Percentiles rank a stretch among this genome's conserved stretches.
phyloP scores from a whole-genome alignment of 2,113 vertebrate species.

The Sinocyclocheilus anshuiensis region DNA sequence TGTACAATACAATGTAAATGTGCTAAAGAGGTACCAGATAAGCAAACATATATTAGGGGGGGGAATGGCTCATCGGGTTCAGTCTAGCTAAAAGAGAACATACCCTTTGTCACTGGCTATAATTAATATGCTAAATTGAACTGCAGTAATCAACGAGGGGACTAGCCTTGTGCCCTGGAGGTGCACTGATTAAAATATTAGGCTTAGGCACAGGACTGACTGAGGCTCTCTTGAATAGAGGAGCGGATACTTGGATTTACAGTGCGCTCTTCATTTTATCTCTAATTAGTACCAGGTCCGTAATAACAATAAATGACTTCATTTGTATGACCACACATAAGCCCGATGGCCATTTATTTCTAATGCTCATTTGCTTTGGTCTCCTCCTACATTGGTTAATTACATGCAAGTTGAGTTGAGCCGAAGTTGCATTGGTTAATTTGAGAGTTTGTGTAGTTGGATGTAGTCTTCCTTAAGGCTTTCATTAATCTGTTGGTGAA shows the following conservation, averaged over 20 bases:
- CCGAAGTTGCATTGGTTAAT: background rate
- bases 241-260: conserved; percentile 74
- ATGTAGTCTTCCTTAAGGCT: conserved; percentile 19
- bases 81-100: conserved; percentile 65
- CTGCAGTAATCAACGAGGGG: conserved; percentile 76
- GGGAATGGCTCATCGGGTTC: conserved; percentile 59
- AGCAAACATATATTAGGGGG: conserved; percentile 50
- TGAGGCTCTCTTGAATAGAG: conserved; percentile 73
- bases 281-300: conserved; percentile 76
- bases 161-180: conserved; percentile 72
- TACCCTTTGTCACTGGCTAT: conserved; percentile 72
- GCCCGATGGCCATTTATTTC: conserved; percentile 65
- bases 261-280: conserved; percentile 71
- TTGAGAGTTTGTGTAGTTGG: conserved; percentile 1
- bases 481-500: conserved; percentile 29
- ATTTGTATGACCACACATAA: conserved; percentile 75
- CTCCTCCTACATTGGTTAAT: conserved; percentile 32
- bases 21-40: conserved; percentile 61
- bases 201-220: conserved; percentile 71
- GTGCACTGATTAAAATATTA: conserved; percentile 79
- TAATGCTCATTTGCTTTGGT: conserved; percentile 63
- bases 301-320: conserved; percentile 75
- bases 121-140: conserved; percentile 82
- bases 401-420: conserved; percentile 59
- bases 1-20: conserved; percentile 64